Base-by-base conservation (phyloP, 1,140 invertebrate species). In the Adoxophyes honmai region DNA sequence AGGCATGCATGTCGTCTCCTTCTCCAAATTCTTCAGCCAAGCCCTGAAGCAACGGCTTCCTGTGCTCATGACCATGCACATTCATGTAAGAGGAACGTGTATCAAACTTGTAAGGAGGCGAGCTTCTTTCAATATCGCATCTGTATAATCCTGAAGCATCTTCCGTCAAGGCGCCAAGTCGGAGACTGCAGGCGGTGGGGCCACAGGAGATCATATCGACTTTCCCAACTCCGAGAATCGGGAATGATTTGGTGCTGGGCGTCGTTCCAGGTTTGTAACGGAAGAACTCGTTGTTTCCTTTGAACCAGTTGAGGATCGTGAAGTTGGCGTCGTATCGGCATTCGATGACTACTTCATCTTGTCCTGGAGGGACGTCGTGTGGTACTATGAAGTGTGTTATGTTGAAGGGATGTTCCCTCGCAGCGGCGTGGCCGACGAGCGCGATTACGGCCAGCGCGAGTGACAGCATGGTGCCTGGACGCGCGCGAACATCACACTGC, bases 321-420 rank as follows among this genome's bases (percentile, higher is more conserved):
- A 88, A 88, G 62, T 88, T 86, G 5, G 76, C 86, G 54, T 86
- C 82, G 65, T 88, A 88, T 48, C 75, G 64, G 64, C 85, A 88
- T 52, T 86, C 80, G 42, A 86, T 77, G 16, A 79, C 81, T n/a
- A 86, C 76, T 5, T 78, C 72, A 13, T 68, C 59, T 56, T 76
- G 68, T 0, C 72, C 75, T 1, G 79, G 72, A 1, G 69, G 65
- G 0, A 88, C 75, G 0, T 75, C 59, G 14, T 73, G 39, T 0
- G 85, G 85, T 4, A 88, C 72, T 51, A 75, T 72, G 52, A 88
- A 72, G 52, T 80, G 60, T 1, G 85, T 88, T 36, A 88, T 80
- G 65, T 88, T 86, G 51, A 88, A 86, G 4, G 68, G 56, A 11
- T 78, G 70, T 9, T 76, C 71, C 39, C 59, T 18, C 8, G 60